A percentile compares a stretch with the other conserved stretches of the same genome.
Evolutionary conservation across 2,797 vertebrate species (phyloP).

Genomic region (Chromis chromis): DNA sequence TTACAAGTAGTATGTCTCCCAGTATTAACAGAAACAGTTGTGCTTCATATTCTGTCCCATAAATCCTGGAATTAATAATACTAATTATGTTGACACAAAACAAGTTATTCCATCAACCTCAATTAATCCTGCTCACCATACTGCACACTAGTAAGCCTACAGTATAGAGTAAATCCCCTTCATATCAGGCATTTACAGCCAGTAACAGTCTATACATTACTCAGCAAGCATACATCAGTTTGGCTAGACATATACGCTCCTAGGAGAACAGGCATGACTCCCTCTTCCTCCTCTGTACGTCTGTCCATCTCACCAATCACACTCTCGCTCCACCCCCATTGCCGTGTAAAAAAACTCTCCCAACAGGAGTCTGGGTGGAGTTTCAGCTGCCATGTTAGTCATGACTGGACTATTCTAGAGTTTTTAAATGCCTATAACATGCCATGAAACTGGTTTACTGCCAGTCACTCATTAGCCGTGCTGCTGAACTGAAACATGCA

Average conservation of each 20-base stretch:
- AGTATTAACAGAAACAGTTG: neutral
- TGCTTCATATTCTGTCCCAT: too few relatives aligned
- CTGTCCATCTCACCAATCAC: neutral
- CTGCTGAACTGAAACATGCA: too few relatives aligned
- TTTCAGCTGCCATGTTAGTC: conserved; percentile 12
- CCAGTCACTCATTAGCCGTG: neutral
- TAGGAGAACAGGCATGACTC: neutral
- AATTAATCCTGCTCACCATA: neutral
- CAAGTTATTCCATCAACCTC: neutral
- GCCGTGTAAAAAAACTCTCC: neutral
- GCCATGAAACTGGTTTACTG: neutral
- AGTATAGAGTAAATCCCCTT: conserved; percentile 2
- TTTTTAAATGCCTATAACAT: neutral
- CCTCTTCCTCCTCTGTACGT: conserved; percentile 16
- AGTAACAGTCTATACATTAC: conserved; percentile 2
- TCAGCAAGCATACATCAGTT: neutral
- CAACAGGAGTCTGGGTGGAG: conserved; percentile 21
- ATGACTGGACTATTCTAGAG: neutral
- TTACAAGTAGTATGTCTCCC: neutral
- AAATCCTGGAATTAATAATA: neutral
- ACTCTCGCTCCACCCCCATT: conserved; percentile 10
- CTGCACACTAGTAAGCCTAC: neutral
- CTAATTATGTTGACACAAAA: neutral
- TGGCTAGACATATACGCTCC: neutral
- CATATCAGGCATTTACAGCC: neutral